Base-by-base conservation (phyloP, 2,113 vertebrate genomes). In the Alouatta palliata region DNA sequence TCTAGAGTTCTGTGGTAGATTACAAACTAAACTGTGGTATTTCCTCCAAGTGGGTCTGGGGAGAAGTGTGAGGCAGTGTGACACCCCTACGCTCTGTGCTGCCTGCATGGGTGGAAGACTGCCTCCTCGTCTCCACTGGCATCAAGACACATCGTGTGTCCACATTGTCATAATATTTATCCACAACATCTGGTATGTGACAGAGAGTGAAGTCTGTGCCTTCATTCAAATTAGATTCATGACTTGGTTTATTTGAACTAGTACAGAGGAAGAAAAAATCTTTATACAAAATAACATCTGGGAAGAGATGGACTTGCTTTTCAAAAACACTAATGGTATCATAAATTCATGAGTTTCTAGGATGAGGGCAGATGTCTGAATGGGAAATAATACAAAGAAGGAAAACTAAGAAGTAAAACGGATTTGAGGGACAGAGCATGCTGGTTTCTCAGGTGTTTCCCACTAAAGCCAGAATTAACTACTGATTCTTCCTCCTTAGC, bases 161-260 rank as follows among this genome's bases (percentile, higher is more conserved):
- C 87, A 71, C 80, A 77, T 89, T 97, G 96, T 94, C 98, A 97
- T 90, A 97, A 96, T 97, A 98, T 97, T 98, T 97, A 97, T 93
- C 87, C 91, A 91, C 45, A 89, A 94, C 97, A 97, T 94, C 94
- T 97, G 97, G 94, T 40, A 12, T 97, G 95, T 88, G 94, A 93
- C 86, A 83, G 75, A 96, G 82, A 81, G 10, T 87, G 75, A 96
- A 79, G 30, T 76, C 91, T 95, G 70, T 81, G 93, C 61, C 89
- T 95, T 95, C 86, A 90, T 94, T 98, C 89, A 96, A 68, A 97
- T 96, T 58, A 82, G 81, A 97, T 47, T 82, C 86, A 80, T 52
- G 75, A 56, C 97, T 96, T 95, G 86, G 96, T 98, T 97, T 97
- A 97, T 97, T 97, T 97, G 86, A 96, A 97, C 83, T 96, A 73